Evolutionary conservation across 2,888 invertebrate species (phyloP).

Genomic region (Apodemia hepburni): DNA sequence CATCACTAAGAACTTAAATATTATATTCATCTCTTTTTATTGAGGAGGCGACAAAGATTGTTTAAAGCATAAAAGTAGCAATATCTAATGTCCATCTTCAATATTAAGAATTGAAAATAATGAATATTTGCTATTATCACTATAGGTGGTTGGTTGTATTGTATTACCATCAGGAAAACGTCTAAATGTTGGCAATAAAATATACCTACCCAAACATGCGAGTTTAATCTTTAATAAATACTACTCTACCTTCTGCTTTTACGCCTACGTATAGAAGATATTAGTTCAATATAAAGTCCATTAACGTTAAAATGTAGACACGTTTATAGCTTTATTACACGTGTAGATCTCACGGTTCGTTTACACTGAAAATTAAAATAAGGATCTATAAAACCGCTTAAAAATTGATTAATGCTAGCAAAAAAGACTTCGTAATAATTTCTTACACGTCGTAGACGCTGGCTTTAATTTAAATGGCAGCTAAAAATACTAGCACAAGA

Average conservation of each 20-base stretch:
- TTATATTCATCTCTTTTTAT: too few relatives aligned
- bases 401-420: conserved; percentile 10
- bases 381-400: background rate
- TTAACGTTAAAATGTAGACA: background rate
- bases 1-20: too few relatives aligned
- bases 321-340: conserved; percentile 2
- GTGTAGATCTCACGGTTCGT: conserved; percentile 14
- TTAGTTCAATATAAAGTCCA: background rate
- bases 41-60: too few relatives aligned
- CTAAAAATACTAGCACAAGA: conserved; percentile 33
- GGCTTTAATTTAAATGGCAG: background rate
- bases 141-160: too few relatives aligned
- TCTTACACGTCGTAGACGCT: background rate
- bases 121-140: too few relatives aligned
- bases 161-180: too few relatives aligned
- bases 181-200: too few relatives aligned
- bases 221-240: too few relatives aligned
- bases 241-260: background rate
- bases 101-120: too few relatives aligned
- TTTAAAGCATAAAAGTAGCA: too few relatives aligned
- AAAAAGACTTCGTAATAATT: background rate
- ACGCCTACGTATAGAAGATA: background rate
- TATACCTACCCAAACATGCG: too few relatives aligned
- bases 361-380: conserved; percentile 10
- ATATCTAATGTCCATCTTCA: too few relatives aligned